phyloP scores from a whole-genome alignment of 2,797 vertebrate species.

The Buphagus erythrorhynchus region DNA sequence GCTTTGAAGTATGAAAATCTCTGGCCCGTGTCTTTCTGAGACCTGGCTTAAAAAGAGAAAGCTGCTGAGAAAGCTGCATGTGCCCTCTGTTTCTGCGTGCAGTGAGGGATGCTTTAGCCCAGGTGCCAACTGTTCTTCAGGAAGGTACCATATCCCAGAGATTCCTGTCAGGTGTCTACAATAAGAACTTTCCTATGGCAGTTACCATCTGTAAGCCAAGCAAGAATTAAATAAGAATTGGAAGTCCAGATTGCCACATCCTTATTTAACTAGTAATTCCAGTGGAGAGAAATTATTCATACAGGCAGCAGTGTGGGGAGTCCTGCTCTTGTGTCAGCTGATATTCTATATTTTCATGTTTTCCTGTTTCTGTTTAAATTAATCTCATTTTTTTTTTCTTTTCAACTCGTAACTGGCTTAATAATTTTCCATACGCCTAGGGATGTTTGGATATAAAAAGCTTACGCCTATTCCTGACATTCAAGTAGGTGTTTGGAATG shows the following conservation, averaged over 20 bases:
- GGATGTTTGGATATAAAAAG: not conserved
- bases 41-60: not conserved
- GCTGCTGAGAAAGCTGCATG: not conserved
- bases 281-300: not conserved
- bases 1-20: not conserved
- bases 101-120: not conserved
- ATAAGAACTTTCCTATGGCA: not conserved
- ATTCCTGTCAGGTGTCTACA: accelerated
- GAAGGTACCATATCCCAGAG: not conserved
- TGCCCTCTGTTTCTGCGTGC: not conserved
- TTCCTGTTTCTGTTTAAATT: not conserved
- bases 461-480: not conserved
- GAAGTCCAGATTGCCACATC: not conserved
- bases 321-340: not conserved
- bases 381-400: not conserved
- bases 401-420: not conserved
- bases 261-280: not conserved
- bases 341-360: not conserved
- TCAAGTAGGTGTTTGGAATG: not conserved
- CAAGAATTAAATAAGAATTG: not conserved
- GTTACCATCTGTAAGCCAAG: not conserved
- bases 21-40: not conserved
- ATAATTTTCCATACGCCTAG: not conserved
- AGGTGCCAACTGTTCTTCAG: not conserved
- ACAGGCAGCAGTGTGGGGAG: not conserved